A percentile compares a stretch with the other conserved stretches of the same genome.
phyloP scores from a whole-genome alignment of 2,797 vertebrate genomes.

The Tragelaphus oryx region DNA sequence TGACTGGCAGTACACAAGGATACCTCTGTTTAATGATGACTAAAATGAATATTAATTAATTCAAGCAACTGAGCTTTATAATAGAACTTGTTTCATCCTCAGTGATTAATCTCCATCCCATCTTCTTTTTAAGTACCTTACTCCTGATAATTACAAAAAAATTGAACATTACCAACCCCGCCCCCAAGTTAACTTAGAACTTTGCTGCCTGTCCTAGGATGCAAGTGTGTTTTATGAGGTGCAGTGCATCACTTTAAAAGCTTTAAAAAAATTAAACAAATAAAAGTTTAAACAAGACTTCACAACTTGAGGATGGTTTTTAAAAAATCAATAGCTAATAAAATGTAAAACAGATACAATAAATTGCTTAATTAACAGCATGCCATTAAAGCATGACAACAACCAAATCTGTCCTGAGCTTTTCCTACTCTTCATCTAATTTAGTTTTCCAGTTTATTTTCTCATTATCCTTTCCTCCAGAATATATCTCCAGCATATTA shows the following conservation, averaged over 20 bases:
- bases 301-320: constrained; percentile 49
- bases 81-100: background rate
- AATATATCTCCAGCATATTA: constrained; percentile 26
- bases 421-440: constrained; percentile 45
- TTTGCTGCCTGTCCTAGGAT: constrained; percentile 1
- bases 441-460: constrained; percentile 54
- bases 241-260: constrained; percentile 39
- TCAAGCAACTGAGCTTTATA: background rate
- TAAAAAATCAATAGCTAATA: constrained; percentile 66
- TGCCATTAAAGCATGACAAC: constrained; percentile 50
- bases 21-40: background rate
- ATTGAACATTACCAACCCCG: background rate
- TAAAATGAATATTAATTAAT: background rate
- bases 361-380: constrained; percentile 65
- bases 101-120: background rate
- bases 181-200: background rate
- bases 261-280: background rate
- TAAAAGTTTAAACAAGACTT: constrained; percentile 60
- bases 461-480: constrained; percentile 47
- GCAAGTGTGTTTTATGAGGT: constrained; percentile 14
- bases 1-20: background rate
- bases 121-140: constrained; percentile 7
- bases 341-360: constrained; percentile 63
- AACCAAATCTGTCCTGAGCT: constrained; percentile 41
- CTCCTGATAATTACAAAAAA: background rate